These are phyloP conservation scores for Halcyon malimbica DNA, from an alignment of 2,113 vertebrate species.

Conservation along the genomic window DNA sequence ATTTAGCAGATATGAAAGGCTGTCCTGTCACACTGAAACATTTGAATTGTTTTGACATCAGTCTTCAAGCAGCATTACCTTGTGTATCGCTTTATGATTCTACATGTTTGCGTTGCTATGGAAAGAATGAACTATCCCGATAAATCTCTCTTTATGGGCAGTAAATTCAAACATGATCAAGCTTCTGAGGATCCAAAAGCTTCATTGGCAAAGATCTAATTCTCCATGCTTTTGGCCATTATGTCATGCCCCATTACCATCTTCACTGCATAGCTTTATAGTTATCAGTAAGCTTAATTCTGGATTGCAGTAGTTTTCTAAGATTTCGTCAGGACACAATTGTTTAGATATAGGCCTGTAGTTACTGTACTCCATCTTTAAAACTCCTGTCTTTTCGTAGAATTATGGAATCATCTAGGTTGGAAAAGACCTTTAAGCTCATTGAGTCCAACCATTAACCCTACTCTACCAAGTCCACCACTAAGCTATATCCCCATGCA, in stretches of 20 bases:
- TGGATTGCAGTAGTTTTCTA: neutral
- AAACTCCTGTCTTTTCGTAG: neutral
- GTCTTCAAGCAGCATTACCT: slow-evolving; percentile 25
- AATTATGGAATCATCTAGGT: no score
- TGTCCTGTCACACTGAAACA: neutral
- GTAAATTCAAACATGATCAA: slow-evolving; percentile 50
- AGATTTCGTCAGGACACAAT: neutral
- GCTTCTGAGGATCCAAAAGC: slow-evolving; percentile 14
- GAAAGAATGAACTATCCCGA: neutral
- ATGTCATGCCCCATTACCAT: slow-evolving; percentile 24
- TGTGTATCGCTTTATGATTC: neutral
- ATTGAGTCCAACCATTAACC: no score
- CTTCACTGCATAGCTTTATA: slow-evolving; percentile 2
- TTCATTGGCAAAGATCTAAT: slow-evolving; percentile 25
- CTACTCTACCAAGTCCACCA: no score
- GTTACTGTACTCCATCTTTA: neutral
- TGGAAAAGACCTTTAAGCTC: no score
- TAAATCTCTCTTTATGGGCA: slow-evolving; percentile 46
- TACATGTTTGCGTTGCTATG: slow-evolving; percentile 17
- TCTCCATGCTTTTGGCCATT: slow-evolving; percentile 31
- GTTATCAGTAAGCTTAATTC: slow-evolving; percentile 9
- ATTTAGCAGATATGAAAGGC: neutral
- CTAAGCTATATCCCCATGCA: no score
- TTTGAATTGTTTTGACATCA: neutral
- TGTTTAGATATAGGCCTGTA: neutral